A percentile compares a stretch with the other conserved stretches of the same genome.
phyloP scores from a whole-genome alignment of 2,888 invertebrate genomes.

The Luperina testacea region DNA sequence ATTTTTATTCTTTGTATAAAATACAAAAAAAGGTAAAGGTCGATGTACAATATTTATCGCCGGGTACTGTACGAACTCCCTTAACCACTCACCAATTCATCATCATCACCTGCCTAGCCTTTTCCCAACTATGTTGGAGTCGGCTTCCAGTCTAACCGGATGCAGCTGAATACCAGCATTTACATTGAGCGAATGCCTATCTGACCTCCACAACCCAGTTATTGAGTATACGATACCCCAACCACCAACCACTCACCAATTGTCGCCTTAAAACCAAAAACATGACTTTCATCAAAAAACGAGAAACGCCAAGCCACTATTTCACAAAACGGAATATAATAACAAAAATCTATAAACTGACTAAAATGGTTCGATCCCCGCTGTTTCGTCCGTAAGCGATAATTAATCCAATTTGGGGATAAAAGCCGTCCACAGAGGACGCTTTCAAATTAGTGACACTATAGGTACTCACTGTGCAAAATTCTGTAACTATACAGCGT shows the following conservation, averaged over 20 bases:
- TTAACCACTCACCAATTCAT: slow-evolving; percentile 7
- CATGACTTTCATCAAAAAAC: slow-evolving; percentile 1
- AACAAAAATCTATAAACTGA: slow-evolving; percentile 37
- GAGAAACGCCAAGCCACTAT: slow-evolving; percentile 15
- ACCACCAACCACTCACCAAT: slow-evolving; percentile 2
- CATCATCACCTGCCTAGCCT: no score
- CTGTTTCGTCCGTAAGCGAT: slow-evolving; percentile 49
- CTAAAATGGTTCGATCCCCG: slow-evolving; percentile 54
- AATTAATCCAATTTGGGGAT: slow-evolving; percentile 70
- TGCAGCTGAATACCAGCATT: no score
- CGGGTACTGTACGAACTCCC: no score
- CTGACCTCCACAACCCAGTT: no score
- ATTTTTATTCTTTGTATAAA: no score
- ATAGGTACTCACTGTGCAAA: slow-evolving; percentile 10
- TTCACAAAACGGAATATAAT: slow-evolving; percentile 27
- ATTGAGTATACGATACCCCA: no score
- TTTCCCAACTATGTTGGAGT: no score
- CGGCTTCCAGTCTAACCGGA: no score
- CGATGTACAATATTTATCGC: no score
- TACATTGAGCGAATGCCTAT: no score
- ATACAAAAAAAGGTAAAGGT: no score
- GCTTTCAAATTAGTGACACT: slow-evolving; percentile 31
- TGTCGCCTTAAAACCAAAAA: slow-evolving; percentile 24
- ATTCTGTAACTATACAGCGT: slow-evolving; percentile 4
- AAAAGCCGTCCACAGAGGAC: slow-evolving; percentile 43